Evolutionary conservation across 2,888 invertebrate species (phyloP).

Genomic region (Rhagium mordax): DNA sequence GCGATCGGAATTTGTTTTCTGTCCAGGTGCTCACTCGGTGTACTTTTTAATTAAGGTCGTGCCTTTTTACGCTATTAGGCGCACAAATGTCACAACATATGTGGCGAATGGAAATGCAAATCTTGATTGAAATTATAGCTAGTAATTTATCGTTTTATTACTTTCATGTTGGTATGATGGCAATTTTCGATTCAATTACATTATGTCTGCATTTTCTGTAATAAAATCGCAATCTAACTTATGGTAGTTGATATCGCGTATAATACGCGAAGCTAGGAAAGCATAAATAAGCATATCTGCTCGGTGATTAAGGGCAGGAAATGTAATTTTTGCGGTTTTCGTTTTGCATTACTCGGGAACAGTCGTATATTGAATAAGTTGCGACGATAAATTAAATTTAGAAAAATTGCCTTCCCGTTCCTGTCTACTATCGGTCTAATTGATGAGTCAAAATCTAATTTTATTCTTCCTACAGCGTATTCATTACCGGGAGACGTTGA

Average conservation of each 20-base stretch:
- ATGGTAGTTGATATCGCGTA: constrained; percentile 6
- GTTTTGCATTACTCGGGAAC: background rate
- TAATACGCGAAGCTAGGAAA: constrained; percentile 8
- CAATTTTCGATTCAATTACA: constrained; percentile 35
- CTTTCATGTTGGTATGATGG: constrained; percentile 21
- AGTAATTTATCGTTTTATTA: constrained; percentile 30
- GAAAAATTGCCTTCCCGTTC: background rate
- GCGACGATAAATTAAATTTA: background rate
- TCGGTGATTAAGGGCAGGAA: constrained; percentile 6
- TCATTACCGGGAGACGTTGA: no score
- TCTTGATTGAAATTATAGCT: constrained; percentile 15
- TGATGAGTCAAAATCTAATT: background rate
- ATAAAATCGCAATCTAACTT: constrained; percentile 30
- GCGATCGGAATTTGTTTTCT: constrained; percentile 32
- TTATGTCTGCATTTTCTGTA: constrained; percentile 31
- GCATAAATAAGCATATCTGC: constrained; percentile 6
- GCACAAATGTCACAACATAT: constrained; percentile 8
- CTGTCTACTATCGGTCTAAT: background rate
- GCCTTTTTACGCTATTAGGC: background rate
- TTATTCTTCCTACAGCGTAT: background rate
- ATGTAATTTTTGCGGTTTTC: constrained; percentile 9
- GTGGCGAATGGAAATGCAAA: constrained; percentile 12
- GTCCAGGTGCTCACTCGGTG: constrained; percentile 36
- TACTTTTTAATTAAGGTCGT: constrained; percentile 15
- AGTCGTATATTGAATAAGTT: background rate